phyloP scores from a whole-genome alignment of 2,113 vertebrate species.

The Aegotheles bennettii region DNA sequence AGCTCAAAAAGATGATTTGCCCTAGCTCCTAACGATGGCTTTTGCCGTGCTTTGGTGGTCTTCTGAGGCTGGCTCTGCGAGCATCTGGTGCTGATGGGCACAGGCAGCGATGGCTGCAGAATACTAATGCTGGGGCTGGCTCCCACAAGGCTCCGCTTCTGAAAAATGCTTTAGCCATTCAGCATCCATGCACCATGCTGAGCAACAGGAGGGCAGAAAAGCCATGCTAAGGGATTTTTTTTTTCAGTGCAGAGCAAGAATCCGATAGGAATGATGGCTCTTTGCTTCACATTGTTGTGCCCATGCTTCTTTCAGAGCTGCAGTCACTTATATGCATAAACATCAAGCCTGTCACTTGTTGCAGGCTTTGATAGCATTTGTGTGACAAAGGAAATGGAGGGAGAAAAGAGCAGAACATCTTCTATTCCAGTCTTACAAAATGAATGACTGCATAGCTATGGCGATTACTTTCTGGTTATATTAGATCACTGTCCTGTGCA shows the following conservation, averaged over 20 bases:
- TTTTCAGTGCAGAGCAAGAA: neutral
- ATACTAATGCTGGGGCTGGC: neutral
- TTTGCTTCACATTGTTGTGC: neutral
- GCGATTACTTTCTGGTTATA: slow-evolving; percentile 7
- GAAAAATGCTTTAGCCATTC: neutral
- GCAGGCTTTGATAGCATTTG: slow-evolving; percentile 38
- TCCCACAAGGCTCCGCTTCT: neutral
- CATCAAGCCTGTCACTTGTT: slow-evolving; percentile 48
- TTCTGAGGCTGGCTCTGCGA: neutral
- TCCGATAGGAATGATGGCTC: neutral
- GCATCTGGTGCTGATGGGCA: neutral
- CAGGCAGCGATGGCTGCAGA: neutral
- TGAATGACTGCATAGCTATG: neutral
- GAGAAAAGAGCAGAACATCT: neutral
- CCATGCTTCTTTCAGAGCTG: slow-evolving; percentile 28
- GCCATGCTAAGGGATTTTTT: neutral
- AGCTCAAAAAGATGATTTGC: neutral
- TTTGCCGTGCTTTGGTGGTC: slow-evolving; percentile 6
- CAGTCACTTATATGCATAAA: slow-evolving; percentile 16
- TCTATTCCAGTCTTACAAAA: neutral
- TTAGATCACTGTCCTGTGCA: neutral
- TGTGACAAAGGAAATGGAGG: neutral
- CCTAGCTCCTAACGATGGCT: neutral
- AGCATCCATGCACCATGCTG: neutral
- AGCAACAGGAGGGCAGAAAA: neutral